Evolutionary conservation across 2,113 vertebrate genomes (phyloP).

Genomic region (Salminus brasiliensis): DNA sequence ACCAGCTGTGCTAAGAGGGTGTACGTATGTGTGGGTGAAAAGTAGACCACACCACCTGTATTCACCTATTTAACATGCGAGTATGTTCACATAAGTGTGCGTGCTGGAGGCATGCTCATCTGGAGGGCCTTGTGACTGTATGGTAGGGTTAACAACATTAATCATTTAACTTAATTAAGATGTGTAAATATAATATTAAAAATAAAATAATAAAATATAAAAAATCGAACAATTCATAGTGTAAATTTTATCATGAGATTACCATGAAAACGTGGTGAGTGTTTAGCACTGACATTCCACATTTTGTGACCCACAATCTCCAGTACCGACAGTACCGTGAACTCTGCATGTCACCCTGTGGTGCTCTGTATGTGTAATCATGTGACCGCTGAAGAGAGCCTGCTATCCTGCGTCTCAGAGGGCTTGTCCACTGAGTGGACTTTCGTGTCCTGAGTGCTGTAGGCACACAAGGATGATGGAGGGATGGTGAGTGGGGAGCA

Average conservation of each 20-base stretch:
- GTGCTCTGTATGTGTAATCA: not conserved
- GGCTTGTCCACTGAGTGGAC: slow-evolving; percentile 5
- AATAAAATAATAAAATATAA: too few species aligned
- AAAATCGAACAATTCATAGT: too few species aligned
- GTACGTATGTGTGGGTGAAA: not conserved
- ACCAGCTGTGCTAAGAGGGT: not conserved
- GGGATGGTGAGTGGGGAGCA: not conserved
- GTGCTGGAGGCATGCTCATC: not conserved
- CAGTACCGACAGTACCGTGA: too few species aligned
- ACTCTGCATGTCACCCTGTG: not conserved
- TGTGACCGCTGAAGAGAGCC: not conserved
- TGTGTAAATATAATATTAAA: too few species aligned
- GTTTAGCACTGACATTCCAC: too few species aligned
- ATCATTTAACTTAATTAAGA: too few species aligned
- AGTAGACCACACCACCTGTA: not conserved
- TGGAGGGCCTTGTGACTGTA: not conserved
- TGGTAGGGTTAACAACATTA: too few species aligned
- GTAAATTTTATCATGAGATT: too few species aligned
- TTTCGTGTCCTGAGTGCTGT: not conserved
- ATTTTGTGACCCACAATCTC: too few species aligned
- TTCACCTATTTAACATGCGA: not conserved
- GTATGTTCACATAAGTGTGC: not conserved
- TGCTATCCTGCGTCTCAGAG: not conserved
- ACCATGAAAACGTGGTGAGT: too few species aligned
- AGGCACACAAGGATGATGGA: slow-evolving; percentile 14